Base-by-base conservation (phyloP, 1,140 invertebrate genomes). In the Conus ventricosus region DNA sequence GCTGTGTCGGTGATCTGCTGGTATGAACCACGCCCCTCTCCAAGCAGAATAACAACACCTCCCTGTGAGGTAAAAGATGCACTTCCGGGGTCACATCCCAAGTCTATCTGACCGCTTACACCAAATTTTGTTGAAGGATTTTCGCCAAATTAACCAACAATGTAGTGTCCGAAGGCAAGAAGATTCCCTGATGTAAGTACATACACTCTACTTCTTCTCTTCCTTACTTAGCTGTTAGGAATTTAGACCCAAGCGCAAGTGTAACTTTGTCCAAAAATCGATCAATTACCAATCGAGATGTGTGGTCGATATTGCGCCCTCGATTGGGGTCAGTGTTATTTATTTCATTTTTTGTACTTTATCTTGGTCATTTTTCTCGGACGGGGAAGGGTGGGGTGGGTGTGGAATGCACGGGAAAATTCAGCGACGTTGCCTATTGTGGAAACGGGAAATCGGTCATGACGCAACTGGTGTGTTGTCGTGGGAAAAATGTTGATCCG, bases 381-480 rank as follows among this genome's bases (percentile, higher is more conserved):
- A 60, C 15, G 57, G 4, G 57, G 57, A 15, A 60, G 8, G 15
- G 8, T 60, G 57, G 57, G 57, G 57, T 15, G 57, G 57, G 57
- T 60, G 57, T 39, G 67, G 67, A 71, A 23, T 71, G 20, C 67
- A 71, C 67, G 15, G 67, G 67, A 20, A 6, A 71, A 13, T 63
- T 63, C 60, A 20, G 17, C 8, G 15, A 15, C 57, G 8, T 15
- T 60, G 67, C 6, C 67, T 1, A 20, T 71, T 23, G 67, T n/a
- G 67, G 17, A 20, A 71, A 71, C 67, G 67, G 67, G 23, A 71
- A 71, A 71, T 71, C 67, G 67, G 67, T 71, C 67, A 71, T 71
- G 67, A 71, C 67, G 67, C 67, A 71, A 71, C 67, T 71, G 67
- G 67, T 71, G 67, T 71, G 67, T 71, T 71, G 67, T 71, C 67